Evolutionary conservation across 1,140 invertebrate genomes (phyloP).

Genomic region (Battus philenor): DNA sequence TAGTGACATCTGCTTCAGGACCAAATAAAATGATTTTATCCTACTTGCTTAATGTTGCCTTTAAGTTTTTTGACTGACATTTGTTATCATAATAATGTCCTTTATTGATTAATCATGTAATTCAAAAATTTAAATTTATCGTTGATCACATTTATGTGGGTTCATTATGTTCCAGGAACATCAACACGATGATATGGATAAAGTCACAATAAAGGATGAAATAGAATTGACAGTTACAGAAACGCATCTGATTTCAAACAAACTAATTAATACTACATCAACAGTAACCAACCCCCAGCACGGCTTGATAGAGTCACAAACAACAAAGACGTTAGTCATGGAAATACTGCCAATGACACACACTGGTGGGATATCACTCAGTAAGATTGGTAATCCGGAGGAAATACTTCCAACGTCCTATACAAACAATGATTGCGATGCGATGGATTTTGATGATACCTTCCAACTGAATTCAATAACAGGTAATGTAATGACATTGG

Average conservation of each 20-base stretch:
- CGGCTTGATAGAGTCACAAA: constrained; percentile 43
- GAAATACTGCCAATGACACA: constrained; percentile 52
- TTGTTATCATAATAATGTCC: no score
- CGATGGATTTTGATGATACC: constrained; percentile 34
- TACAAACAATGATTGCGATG: constrained; percentile 23
- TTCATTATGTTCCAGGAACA: constrained; percentile 29
- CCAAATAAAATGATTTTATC: no score
- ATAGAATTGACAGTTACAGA: constrained; percentile 49
- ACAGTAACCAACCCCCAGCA: constrained; percentile 47
- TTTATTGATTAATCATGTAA: no score
- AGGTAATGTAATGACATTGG: constrained; percentile 53
- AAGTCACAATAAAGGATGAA: constrained; percentile 48
- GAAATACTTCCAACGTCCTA: constrained; percentile 51
- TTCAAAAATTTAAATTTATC: no score
- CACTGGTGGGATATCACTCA: constrained; percentile 21
- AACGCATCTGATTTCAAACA: constrained; percentile 62
- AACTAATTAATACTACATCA: constrained; percentile 57
- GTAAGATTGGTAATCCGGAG: constrained; percentile 49
- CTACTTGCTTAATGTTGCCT: no score
- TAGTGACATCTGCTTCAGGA: no score
- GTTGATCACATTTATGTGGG: no score
- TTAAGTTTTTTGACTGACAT: no score
- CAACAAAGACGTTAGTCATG: constrained; percentile 59
- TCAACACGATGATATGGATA: constrained; percentile 26
- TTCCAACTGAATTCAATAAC: constrained; percentile 67